phyloP scores from a whole-genome alignment of 2,888 invertebrate genomes.

The Acleris laterana region DNA sequence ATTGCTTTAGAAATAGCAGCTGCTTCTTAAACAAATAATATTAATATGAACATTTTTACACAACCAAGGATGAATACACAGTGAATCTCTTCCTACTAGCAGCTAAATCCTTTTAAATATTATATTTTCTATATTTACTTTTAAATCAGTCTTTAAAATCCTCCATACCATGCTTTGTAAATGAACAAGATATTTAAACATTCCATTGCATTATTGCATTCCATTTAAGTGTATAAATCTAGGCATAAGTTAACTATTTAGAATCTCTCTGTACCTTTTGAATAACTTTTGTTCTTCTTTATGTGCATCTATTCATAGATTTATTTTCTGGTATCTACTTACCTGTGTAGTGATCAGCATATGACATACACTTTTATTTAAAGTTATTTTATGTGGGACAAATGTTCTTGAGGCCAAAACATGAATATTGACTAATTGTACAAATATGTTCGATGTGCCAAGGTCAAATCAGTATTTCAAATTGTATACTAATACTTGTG shows the following conservation, averaged over 20 bases:
- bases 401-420: conserved; percentile 29
- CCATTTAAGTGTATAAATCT: conserved; percentile 19
- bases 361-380: conserved; percentile 1
- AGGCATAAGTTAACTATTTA: conserved; percentile 13
- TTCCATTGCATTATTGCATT: conserved; percentile 30
- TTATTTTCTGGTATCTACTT: conserved; percentile 4
- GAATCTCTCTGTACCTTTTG: conserved; percentile 19
- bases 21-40: conserved; percentile 62
- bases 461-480: conserved; percentile 42
- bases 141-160: too few relatives aligned
- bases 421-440: conserved; percentile 42
- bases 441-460: conserved; percentile 51
- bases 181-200: conserved; percentile 14
- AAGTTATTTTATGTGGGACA: conserved; percentile 8
- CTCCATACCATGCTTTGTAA: neutral
- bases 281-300: neutral
- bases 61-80: neutral
- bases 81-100: conserved; percentile 12
- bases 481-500: conserved; percentile 11
- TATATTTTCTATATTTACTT: too few relatives aligned
- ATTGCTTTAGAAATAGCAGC: conserved; percentile 73
- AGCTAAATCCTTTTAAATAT: neutral
- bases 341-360: conserved; percentile 10
- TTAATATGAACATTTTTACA: neutral
- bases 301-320: neutral